Conservation (phyloP, 1,140 invertebrate species). For the Drosophila littoralis region DNA sequence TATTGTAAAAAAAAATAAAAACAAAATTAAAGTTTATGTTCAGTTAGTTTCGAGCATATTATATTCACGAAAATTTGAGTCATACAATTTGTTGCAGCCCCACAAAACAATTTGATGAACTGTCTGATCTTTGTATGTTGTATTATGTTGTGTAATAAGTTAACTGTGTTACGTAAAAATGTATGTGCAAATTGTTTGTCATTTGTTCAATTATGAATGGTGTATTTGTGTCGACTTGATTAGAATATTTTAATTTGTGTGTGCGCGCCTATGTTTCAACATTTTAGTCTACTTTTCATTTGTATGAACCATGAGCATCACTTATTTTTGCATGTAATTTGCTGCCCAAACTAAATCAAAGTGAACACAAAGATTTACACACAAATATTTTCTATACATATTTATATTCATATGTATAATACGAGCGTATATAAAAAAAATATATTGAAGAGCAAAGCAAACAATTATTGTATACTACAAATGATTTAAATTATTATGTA, state of each 20-base stretch:
- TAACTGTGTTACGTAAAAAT: conserved; percentile 47
- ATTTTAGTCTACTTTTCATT: conserved; percentile 45
- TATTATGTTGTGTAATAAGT: conserved; percentile 66
- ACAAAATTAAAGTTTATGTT: conserved; percentile 33
- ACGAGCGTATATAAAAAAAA: conserved; percentile 35
- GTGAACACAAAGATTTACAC: conserved; percentile 77
- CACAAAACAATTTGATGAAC: conserved; percentile 31
- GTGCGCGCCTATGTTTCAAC: not conserved
- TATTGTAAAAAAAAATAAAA: conserved; percentile 40
- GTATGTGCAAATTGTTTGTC: conserved; percentile 54
- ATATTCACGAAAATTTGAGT: conserved; percentile 40
- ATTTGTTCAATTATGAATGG: conserved; percentile 55
- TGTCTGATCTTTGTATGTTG: conserved; percentile 67
- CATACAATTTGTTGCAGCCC: conserved; percentile 44
- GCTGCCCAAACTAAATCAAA: conserved; percentile 69
- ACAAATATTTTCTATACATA: conserved; percentile 76
- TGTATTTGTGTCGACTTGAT: conserved; percentile 51
- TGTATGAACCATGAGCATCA: conserved; percentile 33
- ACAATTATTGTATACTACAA: conserved; percentile 66
- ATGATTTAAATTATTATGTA: conserved; percentile 72
- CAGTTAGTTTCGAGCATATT: conserved; percentile 40
- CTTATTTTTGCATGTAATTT: conserved; percentile 58
- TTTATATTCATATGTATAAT: conserved; percentile 27
- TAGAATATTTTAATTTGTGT: conserved; percentile 39
- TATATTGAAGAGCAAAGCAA: conserved; percentile 53